Base-by-base conservation (phyloP, 2,888 invertebrate genomes). In the Pachydiplax longipennis region DNA sequence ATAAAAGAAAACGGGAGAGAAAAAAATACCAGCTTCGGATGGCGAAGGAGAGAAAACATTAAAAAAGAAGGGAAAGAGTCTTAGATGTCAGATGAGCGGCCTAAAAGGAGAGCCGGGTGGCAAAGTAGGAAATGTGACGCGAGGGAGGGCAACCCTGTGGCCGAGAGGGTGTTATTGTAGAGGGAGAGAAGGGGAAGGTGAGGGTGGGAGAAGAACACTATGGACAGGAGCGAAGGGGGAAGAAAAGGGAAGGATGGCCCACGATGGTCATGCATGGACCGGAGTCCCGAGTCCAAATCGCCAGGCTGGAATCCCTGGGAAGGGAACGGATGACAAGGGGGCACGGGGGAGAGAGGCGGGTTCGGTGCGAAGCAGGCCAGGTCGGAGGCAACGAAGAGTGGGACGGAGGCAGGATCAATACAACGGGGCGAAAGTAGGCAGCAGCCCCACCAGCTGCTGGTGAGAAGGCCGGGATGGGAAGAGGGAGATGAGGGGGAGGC, bases 261-360 rank as follows among this genome's bases (percentile, higher is more conserved):
- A 35, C 83, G 83, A 53, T 83, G 83, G 53, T 58, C 83, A 48
- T 83, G 83, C 83, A 83, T 35, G 83, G 83, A 53, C 83, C 82
- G 48, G 48, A 82, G 82, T 82, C 82, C 83, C 48, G 53, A 83
- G 83, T 83, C 83, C 83, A 83, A 83, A 83, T 83, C 83, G 83
- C 44, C 82, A 48, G 82, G 37, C 83, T 83, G 83, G 83, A 58
- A 83, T 83, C 58, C 83, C 83, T 53, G 58, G 83, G 83, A 83
- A 82, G 82, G 48, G 82, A 82, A 25, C 13, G 48, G 83, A 8
- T 31, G 48, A 4, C 31, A 8, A 31, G 58, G 58, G 18, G 15
- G 35, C n/a, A 25, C 65, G 73, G 25, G 73, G 73, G 31, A 13
- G 53, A 53, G 4, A 0, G 31, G 80, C 18, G 37, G 81, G 40